These are phyloP conservation scores for Hyperopisus bebe DNA, from an alignment of 2,113 vertebrate genomes.

Conservation along the genomic window DNA sequence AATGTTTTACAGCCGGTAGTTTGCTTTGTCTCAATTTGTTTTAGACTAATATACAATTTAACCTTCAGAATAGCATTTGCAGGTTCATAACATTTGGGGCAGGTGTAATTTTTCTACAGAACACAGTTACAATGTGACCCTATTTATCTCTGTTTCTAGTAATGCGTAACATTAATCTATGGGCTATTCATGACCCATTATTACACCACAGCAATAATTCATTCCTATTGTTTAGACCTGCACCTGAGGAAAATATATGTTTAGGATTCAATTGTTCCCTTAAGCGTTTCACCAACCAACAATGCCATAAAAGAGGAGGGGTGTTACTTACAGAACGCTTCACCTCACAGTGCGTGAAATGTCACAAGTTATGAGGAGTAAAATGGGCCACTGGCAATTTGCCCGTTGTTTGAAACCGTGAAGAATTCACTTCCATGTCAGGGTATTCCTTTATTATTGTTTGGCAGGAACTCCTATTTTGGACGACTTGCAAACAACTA, in stretches of 20 bases:
- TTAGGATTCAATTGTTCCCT: conserved; percentile 46
- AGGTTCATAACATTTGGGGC: conserved; percentile 67
- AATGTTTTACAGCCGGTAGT: conserved; percentile 53
- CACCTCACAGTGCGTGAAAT: conserved; percentile 42
- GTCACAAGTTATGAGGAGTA: conserved; percentile 50
- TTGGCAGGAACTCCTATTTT: background rate
- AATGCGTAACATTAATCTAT: conserved; percentile 69
- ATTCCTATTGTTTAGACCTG: conserved; percentile 52
- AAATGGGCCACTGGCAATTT: conserved; percentile 42
- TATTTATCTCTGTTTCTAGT: conserved; percentile 71
- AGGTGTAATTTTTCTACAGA: conserved; percentile 73
- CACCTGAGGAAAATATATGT: conserved; percentile 44
- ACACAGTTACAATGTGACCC: conserved; percentile 65
- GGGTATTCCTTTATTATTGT: conserved; percentile 3
- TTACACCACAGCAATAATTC: conserved; percentile 54
- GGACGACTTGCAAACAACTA: background rate
- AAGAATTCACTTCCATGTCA: conserved; percentile 34
- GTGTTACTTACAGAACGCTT: conserved; percentile 35
- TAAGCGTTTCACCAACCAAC: conserved; percentile 30
- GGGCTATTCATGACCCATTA: conserved; percentile 58
- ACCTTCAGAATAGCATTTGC: conserved; percentile 69
- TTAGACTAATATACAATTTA: conserved; percentile 74
- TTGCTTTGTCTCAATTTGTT: conserved; percentile 71
- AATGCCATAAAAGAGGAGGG: conserved; percentile 35
- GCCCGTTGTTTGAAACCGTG: conserved; percentile 28